Percentiles rank a stretch among this genome's conserved stretches.
Conservation (phyloP, 1,140 invertebrate species). For the Drosophila miranda region DNA sequence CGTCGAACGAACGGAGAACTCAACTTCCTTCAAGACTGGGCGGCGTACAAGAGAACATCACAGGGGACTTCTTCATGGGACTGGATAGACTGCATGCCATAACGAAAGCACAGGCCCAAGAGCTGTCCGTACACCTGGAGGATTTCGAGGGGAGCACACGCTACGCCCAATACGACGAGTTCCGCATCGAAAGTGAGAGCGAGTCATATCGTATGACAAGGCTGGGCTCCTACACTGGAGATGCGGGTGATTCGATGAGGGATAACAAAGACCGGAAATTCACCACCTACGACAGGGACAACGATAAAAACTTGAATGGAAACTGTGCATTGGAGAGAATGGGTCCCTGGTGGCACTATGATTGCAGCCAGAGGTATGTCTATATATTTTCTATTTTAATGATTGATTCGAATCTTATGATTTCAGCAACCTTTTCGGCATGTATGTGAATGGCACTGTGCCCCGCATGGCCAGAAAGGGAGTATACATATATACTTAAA, state of each 20-base stretch:
- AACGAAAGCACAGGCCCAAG: not conserved
- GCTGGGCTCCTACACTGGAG: constrained; percentile 4
- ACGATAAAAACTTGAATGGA: not conserved
- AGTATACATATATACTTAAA: not conserved
- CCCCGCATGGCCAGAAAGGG: not conserved
- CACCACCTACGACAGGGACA: constrained; percentile 4
- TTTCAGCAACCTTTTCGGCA: constrained; percentile 6
- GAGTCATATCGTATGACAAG: not conserved
- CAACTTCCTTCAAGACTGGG: constrained; percentile 3
- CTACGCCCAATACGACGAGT: no score
- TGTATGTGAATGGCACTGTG: not conserved
- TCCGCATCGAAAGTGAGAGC: not conserved
- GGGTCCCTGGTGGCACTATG: not conserved
- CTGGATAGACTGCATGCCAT: not conserved
- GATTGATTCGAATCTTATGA: not conserved
- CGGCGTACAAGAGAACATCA: not conserved
- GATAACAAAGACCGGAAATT: not conserved
- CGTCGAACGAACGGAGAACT: not conserved
- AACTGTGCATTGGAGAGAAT: not conserved
- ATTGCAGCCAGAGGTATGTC: not conserved
- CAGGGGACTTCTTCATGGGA: constrained; percentile 4
- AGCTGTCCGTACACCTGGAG: no score
- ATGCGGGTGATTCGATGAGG: constrained; percentile 3
- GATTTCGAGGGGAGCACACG: no score
- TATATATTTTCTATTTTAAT: not conserved